Evolutionary conservation across 2,888 invertebrate species (phyloP).

Genomic region (Meiosimyza platycephala): DNA sequence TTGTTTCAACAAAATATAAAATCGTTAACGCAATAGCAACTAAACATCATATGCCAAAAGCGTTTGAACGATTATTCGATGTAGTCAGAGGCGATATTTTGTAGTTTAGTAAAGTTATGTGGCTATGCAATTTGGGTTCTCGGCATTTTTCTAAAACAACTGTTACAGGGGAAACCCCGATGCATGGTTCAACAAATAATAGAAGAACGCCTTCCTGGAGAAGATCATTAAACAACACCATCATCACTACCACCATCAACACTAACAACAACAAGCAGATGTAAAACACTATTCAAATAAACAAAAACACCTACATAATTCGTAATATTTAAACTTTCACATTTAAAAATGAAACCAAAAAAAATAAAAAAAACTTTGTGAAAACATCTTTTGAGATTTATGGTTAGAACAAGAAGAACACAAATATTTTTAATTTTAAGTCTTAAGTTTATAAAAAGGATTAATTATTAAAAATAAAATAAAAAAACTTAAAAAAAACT

Average conservation of each 20-base stretch:
- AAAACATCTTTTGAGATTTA: constrained; percentile 50
- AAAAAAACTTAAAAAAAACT: constrained; percentile 41
- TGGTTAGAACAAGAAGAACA: constrained; percentile 57
- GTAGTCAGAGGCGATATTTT: constrained; percentile 29
- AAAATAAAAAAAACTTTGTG: constrained; percentile 53
- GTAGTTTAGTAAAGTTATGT: constrained; percentile 29
- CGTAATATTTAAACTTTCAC: constrained; percentile 46
- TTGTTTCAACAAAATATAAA: constrained; percentile 39
- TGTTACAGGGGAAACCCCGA: constrained; percentile 22
- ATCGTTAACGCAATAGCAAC: constrained; percentile 5
- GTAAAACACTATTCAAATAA: constrained; percentile 42
- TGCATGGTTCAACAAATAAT: not conserved
- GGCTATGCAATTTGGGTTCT: constrained; percentile 18
- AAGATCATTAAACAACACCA: constrained; percentile 37
- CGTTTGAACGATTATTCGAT: not conserved
- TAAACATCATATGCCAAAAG: constrained; percentile 37
- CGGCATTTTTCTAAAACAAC: constrained; percentile 35
- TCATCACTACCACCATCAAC: constrained; percentile 43
- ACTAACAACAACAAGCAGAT: constrained; percentile 39
- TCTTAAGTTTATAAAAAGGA: constrained; percentile 67
- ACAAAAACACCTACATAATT: constrained; percentile 45
- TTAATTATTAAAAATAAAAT: constrained; percentile 62
- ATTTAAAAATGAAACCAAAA: constrained; percentile 45
- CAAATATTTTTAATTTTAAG: constrained; percentile 68
- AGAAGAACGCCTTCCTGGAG: constrained; percentile 40